phyloP scores from a whole-genome alignment of 2,797 vertebrate species.

The Natrix natrix region DNA sequence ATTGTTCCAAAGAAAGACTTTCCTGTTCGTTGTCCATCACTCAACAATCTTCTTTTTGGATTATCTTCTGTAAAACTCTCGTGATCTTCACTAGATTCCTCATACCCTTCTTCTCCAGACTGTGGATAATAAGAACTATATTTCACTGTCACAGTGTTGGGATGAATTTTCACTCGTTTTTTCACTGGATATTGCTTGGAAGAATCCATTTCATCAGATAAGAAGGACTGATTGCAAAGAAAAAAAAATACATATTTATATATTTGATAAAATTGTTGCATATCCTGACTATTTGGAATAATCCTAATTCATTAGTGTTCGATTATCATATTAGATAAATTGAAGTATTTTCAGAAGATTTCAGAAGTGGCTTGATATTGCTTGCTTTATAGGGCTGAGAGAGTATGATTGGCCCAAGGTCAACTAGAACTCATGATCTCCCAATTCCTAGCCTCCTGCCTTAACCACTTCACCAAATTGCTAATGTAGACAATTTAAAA shows the following conservation, averaged over 20 bases:
- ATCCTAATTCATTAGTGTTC: not conserved
- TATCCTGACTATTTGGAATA: slow-evolving; percentile 10
- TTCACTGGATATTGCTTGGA: slow-evolving; percentile 83
- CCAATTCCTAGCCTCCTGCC: not conserved
- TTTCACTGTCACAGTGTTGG: slow-evolving; percentile 92
- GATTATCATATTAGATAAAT: not conserved
- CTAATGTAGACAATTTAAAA: not conserved
- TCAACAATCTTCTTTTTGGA: slow-evolving; percentile 83
- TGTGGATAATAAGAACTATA: slow-evolving; percentile 93
- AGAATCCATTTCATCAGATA: slow-evolving; percentile 82
- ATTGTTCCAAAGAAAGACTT: slow-evolving; percentile 82
- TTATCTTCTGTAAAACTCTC: slow-evolving; percentile 88
- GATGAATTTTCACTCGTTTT: slow-evolving; percentile 96
- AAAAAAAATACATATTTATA: slow-evolving; percentile 16
- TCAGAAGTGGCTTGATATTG: not conserved
- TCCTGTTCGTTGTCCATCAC: slow-evolving; percentile 74
- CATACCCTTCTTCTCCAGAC: slow-evolving; percentile 87
- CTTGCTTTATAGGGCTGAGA: not conserved
- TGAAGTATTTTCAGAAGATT: not conserved
- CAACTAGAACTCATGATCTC: not conserved
- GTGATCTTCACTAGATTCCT: slow-evolving; percentile 86
- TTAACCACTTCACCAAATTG: not conserved
- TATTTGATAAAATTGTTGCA: not conserved
- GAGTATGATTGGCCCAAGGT: not conserved
- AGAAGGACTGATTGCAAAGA: slow-evolving; percentile 33